These are phyloP conservation scores for Elegia similella DNA, from an alignment of 2,888 invertebrate species.

Conservation along the genomic window DNA sequence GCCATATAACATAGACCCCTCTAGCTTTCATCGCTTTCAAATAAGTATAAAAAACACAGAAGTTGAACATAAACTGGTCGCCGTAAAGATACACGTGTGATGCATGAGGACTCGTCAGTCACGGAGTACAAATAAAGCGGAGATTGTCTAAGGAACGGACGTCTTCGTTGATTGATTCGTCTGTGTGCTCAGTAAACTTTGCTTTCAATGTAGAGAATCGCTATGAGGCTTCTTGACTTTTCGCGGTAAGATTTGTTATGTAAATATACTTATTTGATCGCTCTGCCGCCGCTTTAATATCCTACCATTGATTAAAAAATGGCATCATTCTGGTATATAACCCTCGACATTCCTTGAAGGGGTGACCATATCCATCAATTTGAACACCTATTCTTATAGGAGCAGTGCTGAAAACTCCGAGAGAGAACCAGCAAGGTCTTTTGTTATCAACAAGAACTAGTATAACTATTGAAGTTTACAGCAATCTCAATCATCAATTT, in stretches of 20 bases:
- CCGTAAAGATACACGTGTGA: conserved; percentile 44
- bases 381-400: too few relatives aligned
- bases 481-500: neutral
- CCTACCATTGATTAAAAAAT: too few relatives aligned
- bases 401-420: too few relatives aligned
- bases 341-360: too few relatives aligned
- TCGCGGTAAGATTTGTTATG: neutral
- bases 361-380: too few relatives aligned
- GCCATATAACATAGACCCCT: neutral
- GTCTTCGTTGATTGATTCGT: conserved; percentile 56
- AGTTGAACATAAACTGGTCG: conserved; percentile 11
- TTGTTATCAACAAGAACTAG: too few relatives aligned
- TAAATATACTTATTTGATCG: too few relatives aligned
- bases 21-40: neutral
- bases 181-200: conserved; percentile 25
- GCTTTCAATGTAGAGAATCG: conserved; percentile 24
- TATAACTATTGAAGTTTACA: too few relatives aligned
- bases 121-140: conserved; percentile 46
- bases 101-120: conserved; percentile 55
- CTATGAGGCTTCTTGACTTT: conserved; percentile 7
- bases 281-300: too few relatives aligned
- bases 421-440: too few relatives aligned
- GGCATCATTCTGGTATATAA: too few relatives aligned
- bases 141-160: conserved; percentile 38
- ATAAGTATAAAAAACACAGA: neutral